Base-by-base conservation (phyloP, 2,797 vertebrate genomes). In the Triplophysa bombifrons region DNA sequence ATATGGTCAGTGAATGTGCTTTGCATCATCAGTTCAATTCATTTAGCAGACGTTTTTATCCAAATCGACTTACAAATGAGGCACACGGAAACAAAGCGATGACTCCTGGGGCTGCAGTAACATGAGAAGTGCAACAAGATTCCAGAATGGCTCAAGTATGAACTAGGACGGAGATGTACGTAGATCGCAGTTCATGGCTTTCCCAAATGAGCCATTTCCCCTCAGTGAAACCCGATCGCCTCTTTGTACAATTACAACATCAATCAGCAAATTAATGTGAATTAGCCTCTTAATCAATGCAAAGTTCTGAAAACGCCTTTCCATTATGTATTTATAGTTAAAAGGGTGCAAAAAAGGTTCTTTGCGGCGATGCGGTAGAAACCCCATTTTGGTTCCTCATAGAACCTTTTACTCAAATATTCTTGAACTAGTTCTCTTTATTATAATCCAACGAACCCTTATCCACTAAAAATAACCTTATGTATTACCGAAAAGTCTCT, bases 1-100 rank as follows among this genome's bases (percentile, higher is more conserved):
- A 7, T 55, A 34, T 67, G 74, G 63, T 58, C 46, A 13, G 25
- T 70, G 22, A 58, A 63, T 27, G 50, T 63, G 67, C 22, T 50
- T 50, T 34, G 75, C 66, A 51, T 77, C 66, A 61, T 77, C 14
- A 41, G 48, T n/a, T 76, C 46, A 55, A 50, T 70, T 70, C n/a
- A 17, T 70, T 78, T 51, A 70, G 66, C 66, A 78, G 67, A 69
- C 50, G 55, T 56, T 78, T 50, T 61, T 34, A 68, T 78, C 76
- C 44, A 0, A 51, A 71, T 30, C 16, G 66, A 60, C n/a, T 68
- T 69, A 65, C 20, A 61, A 69, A 77, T 50, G 55, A 77, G 53
- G 51, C 46, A n/a, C 11, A 22, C 75, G 68, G 44, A 25, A 60
- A 34, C 38, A 58, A 34, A 48, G 65, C 3, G 13, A 48, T 76